A percentile compares a stretch with the other conserved stretches of the same genome.
Conservation (phyloP, 2,113 vertebrate species). For the Archocentrus centrarchus region DNA sequence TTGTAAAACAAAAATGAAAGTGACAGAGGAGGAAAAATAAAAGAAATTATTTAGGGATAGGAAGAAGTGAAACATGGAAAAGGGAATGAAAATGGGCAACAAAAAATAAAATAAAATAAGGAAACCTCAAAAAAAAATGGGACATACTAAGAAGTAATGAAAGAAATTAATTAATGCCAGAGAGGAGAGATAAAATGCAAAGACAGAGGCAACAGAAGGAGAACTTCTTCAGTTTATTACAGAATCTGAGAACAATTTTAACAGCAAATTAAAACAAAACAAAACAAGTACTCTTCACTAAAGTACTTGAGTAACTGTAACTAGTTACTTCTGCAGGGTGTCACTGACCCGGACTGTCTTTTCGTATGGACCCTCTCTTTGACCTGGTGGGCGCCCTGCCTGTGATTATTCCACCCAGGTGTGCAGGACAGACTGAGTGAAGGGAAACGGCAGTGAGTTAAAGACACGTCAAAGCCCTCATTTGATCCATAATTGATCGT, state of each 20-base stretch:
- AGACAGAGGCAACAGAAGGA: not conserved
- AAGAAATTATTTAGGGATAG: not conserved
- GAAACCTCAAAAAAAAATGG: not conserved
- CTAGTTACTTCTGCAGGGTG: not conserved
- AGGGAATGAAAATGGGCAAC: not conserved
- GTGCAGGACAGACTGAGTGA: slow-evolving; percentile 12
- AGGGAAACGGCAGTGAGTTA: slow-evolving; percentile 50
- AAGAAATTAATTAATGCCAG: no score
- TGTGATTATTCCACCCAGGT: not conserved
- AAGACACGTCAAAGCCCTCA: slow-evolving; percentile 50
- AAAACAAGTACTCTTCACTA: not conserved
- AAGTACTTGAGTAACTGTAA: not conserved
- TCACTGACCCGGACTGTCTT: not conserved
- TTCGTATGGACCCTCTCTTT: not conserved
- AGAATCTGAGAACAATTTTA: not conserved
- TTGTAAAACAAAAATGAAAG: not conserved
- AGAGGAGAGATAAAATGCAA: not conserved
- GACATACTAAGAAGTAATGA: no score
- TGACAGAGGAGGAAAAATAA: not conserved
- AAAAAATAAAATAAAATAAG: not conserved
- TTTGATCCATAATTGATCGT: slow-evolving; percentile 86
- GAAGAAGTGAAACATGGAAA: not conserved
- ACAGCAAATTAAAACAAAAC: not conserved
- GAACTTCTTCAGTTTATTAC: not conserved
- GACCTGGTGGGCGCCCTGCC: not conserved